A percentile compares a stretch with the other conserved stretches of the same genome.
phyloP scores from a whole-genome alignment of 2,113 vertebrate species.

The Chitala chitala region DNA sequence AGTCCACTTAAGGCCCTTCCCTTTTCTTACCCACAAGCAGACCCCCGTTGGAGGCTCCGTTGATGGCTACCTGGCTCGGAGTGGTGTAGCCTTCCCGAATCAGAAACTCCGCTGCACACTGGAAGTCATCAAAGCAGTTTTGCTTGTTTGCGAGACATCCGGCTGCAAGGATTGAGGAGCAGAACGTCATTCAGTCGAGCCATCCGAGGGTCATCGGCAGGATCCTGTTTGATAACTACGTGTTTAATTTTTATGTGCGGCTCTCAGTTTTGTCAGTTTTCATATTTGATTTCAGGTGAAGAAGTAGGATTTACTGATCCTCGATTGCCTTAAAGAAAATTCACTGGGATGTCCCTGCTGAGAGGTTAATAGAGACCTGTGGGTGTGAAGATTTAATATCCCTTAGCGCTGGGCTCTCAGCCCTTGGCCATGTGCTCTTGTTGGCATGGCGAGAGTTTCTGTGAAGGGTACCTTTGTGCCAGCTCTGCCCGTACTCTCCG shows the following conservation, averaged over 20 bases:
- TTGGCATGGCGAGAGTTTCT: background rate
- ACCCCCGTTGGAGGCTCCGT: constrained; percentile 65
- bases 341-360: too few relatives aligned
- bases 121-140: constrained; percentile 68
- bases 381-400: background rate
- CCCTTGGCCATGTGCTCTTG: background rate
- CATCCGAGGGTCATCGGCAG: background rate
- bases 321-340: too few relatives aligned
- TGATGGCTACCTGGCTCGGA: constrained; percentile 53
- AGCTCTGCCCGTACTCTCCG: constrained; percentile 66
- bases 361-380: too few relatives aligned
- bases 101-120: constrained; percentile 60
- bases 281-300: background rate
- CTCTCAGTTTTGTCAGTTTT: too few relatives aligned
- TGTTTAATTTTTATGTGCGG: too few relatives aligned
- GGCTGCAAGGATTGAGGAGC: constrained; percentile 35
- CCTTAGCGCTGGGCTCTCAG: background rate
- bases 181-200: background rate
- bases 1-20: background rate
- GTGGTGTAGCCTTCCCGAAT: constrained; percentile 57
- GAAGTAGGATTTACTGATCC: too few relatives aligned
- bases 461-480: constrained; percentile 60
- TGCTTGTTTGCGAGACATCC: constrained; percentile 61
- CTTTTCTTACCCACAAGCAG: constrained; percentile 57
- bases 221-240: too few relatives aligned